Base-by-base conservation (phyloP, 1,140 invertebrate genomes). In the Cyphomyrmex costatus region DNA sequence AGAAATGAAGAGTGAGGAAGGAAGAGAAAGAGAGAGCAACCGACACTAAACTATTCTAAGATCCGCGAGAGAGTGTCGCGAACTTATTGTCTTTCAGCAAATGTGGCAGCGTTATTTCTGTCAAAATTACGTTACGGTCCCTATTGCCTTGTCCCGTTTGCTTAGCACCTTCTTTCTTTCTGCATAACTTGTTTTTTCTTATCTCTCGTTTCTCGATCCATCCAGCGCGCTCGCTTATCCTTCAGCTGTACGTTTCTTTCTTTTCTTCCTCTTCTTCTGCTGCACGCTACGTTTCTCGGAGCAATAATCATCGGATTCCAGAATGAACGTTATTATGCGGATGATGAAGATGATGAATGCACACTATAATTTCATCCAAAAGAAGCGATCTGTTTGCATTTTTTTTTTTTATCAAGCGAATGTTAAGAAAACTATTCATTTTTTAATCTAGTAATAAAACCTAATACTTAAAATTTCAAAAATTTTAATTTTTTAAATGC, bases 41-140 rank as follows among this genome's bases (percentile, higher is more conserved):
- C 85, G 86, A 88, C 74, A 85, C 63, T 80, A 85, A 88, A 93
- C 92, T 93, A 94, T 93, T 93, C 92, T 92, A 86, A 93, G 91
- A 91, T 89, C 86, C 58, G 74, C 78, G 77, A 85, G 86, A 85
- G 86, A 89, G 87, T 86, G 88, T 92, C 92, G 88, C 85, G 86
- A 85, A 93, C 93, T 95, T 94, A 94, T 95, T 95, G 94, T 94
- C 93, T 92, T 88, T 90, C 74, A n/a, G 85, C 80, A 56, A 78
- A 68, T 84, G 74, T 80, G 86, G 74, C 78, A 78, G 79, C 79
- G 93, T 95, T 95, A 94, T 95, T 95, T 95, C 92, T 92, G 94
- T 95, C 93, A 95, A 95, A 95, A 94, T 92, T 93, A 91, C 92
- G 88, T 94, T 94, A 92, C 91, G 90, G 90, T 82, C 87, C 89